phyloP scores from a whole-genome alignment of 2,888 invertebrate genomes.

The Morpho deidamia region DNA sequence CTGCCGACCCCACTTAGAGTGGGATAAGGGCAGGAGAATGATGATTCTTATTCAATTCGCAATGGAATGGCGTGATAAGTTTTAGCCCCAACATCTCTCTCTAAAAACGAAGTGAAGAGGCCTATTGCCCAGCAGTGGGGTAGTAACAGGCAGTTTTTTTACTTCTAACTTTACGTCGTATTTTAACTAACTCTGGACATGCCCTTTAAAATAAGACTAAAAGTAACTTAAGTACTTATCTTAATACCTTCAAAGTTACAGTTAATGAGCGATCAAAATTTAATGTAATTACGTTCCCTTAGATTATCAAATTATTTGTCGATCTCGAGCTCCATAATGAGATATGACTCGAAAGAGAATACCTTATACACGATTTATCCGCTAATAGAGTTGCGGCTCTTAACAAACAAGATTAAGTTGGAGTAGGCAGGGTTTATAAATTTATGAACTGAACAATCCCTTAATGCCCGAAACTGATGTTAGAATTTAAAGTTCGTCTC shows the following conservation, averaged over 20 bases:
- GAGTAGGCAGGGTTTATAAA: slow-evolving; percentile 53
- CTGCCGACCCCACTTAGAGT: too few relatives aligned
- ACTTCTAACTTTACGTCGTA: too few relatives aligned
- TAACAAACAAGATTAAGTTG: slow-evolving; percentile 64
- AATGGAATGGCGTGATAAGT: too few relatives aligned
- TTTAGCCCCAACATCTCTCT: too few relatives aligned
- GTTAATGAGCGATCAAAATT: slow-evolving; percentile 26
- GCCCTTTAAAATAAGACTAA: not conserved
- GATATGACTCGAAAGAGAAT: slow-evolving; percentile 60
- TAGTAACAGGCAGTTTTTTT: too few relatives aligned
- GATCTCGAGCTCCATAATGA: slow-evolving; percentile 51
- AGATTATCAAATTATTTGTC: slow-evolving; percentile 56
- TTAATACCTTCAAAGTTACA: slow-evolving; percentile 10
- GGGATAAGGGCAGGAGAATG: too few relatives aligned
- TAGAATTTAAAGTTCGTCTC: slow-evolving; percentile 62
- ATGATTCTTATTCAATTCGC: too few relatives aligned
- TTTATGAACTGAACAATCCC: slow-evolving; percentile 54
- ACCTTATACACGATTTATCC: slow-evolving; percentile 63
- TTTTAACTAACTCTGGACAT: too few relatives aligned
- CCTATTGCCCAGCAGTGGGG: too few relatives aligned
- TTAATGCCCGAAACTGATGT: slow-evolving; percentile 63
- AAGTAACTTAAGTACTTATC: slow-evolving; percentile 3
- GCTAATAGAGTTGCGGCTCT: slow-evolving; percentile 60
- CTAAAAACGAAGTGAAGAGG: too few relatives aligned
- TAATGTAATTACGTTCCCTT: slow-evolving; percentile 28